phyloP scores from a whole-genome alignment of 2,797 vertebrate genomes.

The Phrynocephalus forsythii region DNA sequence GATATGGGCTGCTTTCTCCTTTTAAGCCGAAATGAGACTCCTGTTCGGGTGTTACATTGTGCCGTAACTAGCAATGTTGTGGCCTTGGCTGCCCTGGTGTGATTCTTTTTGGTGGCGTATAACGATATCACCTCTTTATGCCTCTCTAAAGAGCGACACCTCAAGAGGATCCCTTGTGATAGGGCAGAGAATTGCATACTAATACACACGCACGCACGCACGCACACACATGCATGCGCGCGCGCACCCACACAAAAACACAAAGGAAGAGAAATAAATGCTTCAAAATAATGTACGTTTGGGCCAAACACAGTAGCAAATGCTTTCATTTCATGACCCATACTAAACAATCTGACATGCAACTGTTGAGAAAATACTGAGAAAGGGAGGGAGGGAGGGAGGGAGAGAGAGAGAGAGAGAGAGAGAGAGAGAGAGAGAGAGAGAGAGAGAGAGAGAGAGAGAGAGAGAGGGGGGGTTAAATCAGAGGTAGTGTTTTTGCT shows the following conservation, averaged over 20 bases:
- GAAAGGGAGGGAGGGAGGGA: constrained; percentile 25
- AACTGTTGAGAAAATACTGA: not conserved
- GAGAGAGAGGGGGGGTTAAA: constrained; percentile 43
- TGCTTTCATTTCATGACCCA: constrained; percentile 47
- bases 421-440: constrained; percentile 16
- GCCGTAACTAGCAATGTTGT: no score
- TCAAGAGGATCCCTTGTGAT: no score
- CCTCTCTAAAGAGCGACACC: no score
- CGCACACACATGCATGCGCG: no score
- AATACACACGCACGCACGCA: no score
- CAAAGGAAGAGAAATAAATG: no score
- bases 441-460: not conserved
- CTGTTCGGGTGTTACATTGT: no score
- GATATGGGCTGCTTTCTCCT: not conserved
- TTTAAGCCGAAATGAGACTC: not conserved
- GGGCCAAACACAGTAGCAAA: constrained; percentile 44
- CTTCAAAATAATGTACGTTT: not conserved
- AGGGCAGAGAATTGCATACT: no score
- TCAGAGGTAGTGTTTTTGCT: constrained; percentile 62
- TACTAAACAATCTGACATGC: constrained; percentile 43
- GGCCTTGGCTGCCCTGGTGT: no score
- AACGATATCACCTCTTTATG: no score
- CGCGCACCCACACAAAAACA: no score
- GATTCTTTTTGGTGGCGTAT: no score
- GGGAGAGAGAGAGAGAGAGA: constrained; percentile 34